These are phyloP conservation scores for Dascyllus trimaculatus DNA, from an alignment of 2,113 vertebrate species.

Conservation along the genomic window DNA sequence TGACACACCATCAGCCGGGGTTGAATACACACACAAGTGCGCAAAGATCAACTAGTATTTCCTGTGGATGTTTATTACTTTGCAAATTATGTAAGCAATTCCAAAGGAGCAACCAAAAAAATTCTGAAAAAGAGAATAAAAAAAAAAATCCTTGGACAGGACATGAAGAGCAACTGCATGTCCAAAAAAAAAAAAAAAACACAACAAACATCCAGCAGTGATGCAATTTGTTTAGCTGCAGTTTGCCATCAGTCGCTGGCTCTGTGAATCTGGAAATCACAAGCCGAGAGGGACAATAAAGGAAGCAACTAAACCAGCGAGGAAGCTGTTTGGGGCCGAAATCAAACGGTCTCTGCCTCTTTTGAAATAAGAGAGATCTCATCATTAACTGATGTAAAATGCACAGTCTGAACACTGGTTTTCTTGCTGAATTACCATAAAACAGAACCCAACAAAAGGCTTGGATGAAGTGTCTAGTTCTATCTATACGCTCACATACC, in stretches of 20 bases:
- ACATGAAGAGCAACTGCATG: neutral
- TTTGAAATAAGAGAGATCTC: constrained; percentile 26
- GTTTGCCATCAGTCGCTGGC: neutral
- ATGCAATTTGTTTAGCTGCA: neutral
- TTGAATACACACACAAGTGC: constrained; percentile 3
- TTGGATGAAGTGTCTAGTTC: constrained; percentile 3
- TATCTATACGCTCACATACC: neutral
- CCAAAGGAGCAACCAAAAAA: neutral
- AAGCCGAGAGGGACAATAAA: neutral
- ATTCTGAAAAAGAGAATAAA: too few species aligned
- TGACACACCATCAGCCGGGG: neutral
- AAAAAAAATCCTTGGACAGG: neutral
- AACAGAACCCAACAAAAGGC: constrained; percentile 26
- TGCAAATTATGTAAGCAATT: neutral
- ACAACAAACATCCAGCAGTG: neutral
- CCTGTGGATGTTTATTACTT: neutral
- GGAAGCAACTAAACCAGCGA: constrained; percentile 5
- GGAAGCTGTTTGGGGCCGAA: constrained; percentile 19
- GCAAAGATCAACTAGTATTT: neutral
- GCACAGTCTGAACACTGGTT: constrained; percentile 25
- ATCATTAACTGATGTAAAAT: constrained; percentile 53
- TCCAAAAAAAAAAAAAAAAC: neutral
- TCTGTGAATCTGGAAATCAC: constrained; percentile 12
- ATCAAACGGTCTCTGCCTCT: constrained; percentile 13
- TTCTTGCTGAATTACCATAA: constrained; percentile 20